A percentile compares a stretch with the other conserved stretches of the same genome.
These are phyloP conservation scores for Cephus spinipes DNA, from an alignment of 2,888 invertebrate species.

Conservation along the genomic window DNA sequence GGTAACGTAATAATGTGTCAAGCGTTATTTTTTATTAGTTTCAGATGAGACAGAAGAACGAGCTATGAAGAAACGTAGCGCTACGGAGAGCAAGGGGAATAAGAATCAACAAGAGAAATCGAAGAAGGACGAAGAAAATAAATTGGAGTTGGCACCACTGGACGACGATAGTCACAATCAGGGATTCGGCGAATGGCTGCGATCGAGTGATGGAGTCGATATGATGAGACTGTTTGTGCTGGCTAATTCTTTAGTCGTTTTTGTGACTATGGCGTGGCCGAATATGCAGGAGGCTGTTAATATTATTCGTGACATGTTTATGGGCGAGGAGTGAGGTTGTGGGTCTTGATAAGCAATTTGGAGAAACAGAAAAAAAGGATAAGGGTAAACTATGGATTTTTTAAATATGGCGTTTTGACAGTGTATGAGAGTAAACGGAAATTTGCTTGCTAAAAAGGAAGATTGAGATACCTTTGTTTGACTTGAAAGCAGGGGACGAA, in stretches of 20 bases:
- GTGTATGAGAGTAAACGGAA: neutral
- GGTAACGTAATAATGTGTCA: neutral
- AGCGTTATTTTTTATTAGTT: constrained; percentile 14
- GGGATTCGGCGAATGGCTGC: constrained; percentile 61
- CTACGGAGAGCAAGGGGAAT: constrained; percentile 35
- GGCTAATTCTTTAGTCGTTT: constrained; percentile 79
- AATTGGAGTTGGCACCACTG: constrained; percentile 22
- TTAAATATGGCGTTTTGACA: neutral
- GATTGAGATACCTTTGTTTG: neutral
- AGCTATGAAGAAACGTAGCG: constrained; percentile 50
- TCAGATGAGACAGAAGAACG: constrained; percentile 32
- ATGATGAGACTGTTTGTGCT: constrained; percentile 86
- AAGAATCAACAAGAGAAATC: constrained; percentile 34
- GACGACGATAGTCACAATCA: constrained; percentile 55
- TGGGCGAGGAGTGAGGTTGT: constrained; percentile 37
- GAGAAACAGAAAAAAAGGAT: neutral
- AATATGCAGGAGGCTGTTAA: constrained; percentile 73
- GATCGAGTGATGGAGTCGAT: constrained; percentile 75
- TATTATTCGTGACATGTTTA: constrained; percentile 64
- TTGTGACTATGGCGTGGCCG: constrained; percentile 81
- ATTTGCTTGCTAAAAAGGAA: neutral
- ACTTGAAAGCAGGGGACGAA: neutral
- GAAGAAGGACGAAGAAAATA: constrained; percentile 29
- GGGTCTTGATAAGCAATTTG: neutral
- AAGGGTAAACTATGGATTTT: neutral